Evolutionary conservation across 2,113 vertebrate genomes (phyloP).

Genomic region (Piaya cayana): DNA sequence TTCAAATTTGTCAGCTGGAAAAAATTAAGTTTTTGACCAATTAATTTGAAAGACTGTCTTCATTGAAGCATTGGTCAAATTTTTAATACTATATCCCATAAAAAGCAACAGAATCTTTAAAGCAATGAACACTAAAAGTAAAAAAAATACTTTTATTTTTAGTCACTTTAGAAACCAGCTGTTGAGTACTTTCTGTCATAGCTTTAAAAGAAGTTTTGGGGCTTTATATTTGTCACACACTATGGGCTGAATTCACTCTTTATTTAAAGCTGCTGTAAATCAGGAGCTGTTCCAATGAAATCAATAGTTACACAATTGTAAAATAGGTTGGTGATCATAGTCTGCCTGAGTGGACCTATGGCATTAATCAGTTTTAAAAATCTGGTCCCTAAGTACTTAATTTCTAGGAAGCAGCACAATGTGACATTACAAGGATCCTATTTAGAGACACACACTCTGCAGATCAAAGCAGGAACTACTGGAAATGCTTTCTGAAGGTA

Average conservation of each 20-base stretch:
- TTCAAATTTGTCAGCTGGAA: neutral
- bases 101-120: neutral
- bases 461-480: slow-evolving; percentile 74
- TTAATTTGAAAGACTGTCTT: neutral
- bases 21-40: neutral
- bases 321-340: slow-evolving; percentile 27
- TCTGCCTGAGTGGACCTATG: neutral
- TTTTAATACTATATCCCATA: neutral
- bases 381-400: slow-evolving; percentile 62
- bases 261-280: neutral
- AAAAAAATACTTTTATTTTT: neutral
- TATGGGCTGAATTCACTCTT: neutral
- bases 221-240: neutral
- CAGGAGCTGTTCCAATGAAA: slow-evolving; percentile 17
- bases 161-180: neutral
- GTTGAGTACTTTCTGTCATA: neutral
- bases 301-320: slow-evolving; percentile 31
- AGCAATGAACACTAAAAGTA: neutral
- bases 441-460: slow-evolving; percentile 71
- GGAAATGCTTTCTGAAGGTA: slow-evolving; percentile 74
- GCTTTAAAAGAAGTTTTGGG: neutral
- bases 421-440: slow-evolving; percentile 73
- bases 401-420: slow-evolving; percentile 69
- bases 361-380: slow-evolving; percentile 61
- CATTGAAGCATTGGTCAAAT: neutral